Evolutionary conservation across 2,797 vertebrate genomes (phyloP).

Genomic region (Dicrostonyx torquatus): DNA sequence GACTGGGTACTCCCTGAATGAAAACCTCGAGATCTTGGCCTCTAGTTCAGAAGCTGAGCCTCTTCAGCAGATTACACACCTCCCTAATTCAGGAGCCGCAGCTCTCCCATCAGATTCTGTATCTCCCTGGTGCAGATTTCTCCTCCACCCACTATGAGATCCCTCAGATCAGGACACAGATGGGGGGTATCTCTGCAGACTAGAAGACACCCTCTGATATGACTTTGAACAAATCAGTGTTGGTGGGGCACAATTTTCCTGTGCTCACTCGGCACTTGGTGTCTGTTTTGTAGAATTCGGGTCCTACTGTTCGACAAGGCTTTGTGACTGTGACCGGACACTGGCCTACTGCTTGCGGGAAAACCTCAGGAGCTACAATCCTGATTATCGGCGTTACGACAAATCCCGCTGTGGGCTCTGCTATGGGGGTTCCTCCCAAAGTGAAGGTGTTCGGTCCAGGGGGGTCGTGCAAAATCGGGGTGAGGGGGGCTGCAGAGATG

Average conservation of each 20-base stretch:
- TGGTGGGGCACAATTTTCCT: accelerated
- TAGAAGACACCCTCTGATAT: no score
- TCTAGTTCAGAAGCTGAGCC: neutral
- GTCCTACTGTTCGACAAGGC: neutral
- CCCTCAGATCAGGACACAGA: neutral
- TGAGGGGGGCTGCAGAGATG: neutral
- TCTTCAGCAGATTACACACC: neutral
- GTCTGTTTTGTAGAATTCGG: neutral
- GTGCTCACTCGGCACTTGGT: neutral
- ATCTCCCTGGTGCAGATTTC: neutral
- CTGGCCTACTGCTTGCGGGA: conserved; percentile 67
- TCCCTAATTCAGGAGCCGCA: neutral
- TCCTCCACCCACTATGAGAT: neutral
- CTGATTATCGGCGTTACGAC: neutral
- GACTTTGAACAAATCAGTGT: neutral
- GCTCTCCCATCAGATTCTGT: neutral
- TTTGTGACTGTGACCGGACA: conserved; percentile 70
- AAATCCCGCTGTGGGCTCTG: neutral
- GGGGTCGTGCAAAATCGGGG: neutral
- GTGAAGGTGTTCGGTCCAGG: no score
- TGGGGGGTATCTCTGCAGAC: neutral
- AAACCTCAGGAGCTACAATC: conserved; percentile 66
- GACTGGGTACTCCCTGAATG: neutral
- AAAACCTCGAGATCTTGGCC: neutral
- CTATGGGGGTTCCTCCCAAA: neutral